Percentiles rank a stretch among this genome's conserved stretches.
Evolutionary conservation across 2,888 invertebrate genomes (phyloP).

Genomic region (Brachyptera putata): DNA sequence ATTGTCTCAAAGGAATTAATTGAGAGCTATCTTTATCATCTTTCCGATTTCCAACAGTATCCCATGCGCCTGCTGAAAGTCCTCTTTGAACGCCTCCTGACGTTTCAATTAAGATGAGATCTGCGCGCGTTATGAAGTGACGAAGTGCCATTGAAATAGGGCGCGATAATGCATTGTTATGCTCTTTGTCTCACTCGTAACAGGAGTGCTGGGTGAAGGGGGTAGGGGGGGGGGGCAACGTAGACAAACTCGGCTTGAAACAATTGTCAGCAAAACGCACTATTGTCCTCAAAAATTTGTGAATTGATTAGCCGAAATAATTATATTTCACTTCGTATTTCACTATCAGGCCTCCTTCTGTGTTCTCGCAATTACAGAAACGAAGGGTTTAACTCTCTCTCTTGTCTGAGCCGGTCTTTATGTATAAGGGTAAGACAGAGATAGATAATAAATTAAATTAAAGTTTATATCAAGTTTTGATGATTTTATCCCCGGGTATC

Average conservation of each 20-base stretch:
- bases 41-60: slow-evolving; percentile 16
- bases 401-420: no score
- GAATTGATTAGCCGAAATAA: slow-evolving; percentile 3
- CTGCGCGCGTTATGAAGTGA: slow-evolving; percentile 7
- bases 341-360: no score
- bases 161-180: slow-evolving; percentile 15
- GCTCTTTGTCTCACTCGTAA: no score
- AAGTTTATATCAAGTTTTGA: no score
- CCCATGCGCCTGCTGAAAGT: slow-evolving; percentile 4
- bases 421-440: no score
- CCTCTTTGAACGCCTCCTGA: slow-evolving; percentile 26
- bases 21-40: slow-evolving; percentile 15
- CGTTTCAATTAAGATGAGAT: slow-evolving; percentile 26
- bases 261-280: neutral
- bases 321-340: no score
- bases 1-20: slow-evolving; percentile 16
- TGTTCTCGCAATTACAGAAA: no score
- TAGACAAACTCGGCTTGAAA: neutral
- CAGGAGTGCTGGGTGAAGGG: no score
- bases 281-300: neutral
- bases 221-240: neutral
- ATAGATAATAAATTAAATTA: no score
- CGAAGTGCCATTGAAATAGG: slow-evolving; percentile 22
- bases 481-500: no score
- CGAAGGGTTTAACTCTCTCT: no score